A percentile compares a stretch with the other conserved stretches of the same genome.
phyloP scores from a whole-genome alignment of 2,888 invertebrate species.

The Melinaea marsaeus region DNA sequence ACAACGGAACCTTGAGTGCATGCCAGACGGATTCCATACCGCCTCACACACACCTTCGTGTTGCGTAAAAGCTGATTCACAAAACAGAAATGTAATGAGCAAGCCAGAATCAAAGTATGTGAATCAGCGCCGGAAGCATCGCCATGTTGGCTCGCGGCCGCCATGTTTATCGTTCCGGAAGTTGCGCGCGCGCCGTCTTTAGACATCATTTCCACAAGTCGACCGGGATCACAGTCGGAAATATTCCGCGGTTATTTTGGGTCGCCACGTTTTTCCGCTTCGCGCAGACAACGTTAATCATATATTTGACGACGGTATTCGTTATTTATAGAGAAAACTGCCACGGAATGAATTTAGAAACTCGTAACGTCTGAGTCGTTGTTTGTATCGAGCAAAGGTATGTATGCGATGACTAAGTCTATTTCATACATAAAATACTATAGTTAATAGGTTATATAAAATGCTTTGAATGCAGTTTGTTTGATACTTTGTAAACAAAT shows the following conservation, averaged over 20 bases:
- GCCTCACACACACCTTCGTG: conserved; percentile 57
- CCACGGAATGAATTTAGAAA: conserved; percentile 54
- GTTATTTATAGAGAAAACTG: conserved; percentile 66
- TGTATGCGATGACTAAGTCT: conserved; percentile 19
- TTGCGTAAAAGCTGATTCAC: conserved; percentile 73
- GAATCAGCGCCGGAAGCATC: conserved; percentile 76
- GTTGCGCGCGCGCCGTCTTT: conserved; percentile 75
- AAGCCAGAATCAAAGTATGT: conserved; percentile 65
- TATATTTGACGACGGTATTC: conserved; percentile 60
- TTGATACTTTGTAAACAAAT: background rate
- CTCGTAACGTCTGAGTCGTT: conserved; percentile 51
- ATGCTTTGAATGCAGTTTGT: background rate
- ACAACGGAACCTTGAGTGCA: conserved; percentile 38
- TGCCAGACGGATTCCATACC: conserved; percentile 57
- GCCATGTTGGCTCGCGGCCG: conserved; percentile 72
- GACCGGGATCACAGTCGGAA: conserved; percentile 67
- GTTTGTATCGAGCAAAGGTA: conserved; percentile 35
- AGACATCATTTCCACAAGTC: conserved; percentile 68
- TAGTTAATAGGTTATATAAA: background rate
- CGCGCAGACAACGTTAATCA: conserved; percentile 72
- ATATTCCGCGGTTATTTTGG: conserved; percentile 71
- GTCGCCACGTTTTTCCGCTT: conserved; percentile 71
- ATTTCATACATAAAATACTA: conserved; percentile 15
- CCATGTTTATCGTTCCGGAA: conserved; percentile 76
- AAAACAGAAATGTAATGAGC: conserved; percentile 72